These are phyloP conservation scores for Metallyticus violacea DNA, from an alignment of 2,888 invertebrate species.

Conservation along the genomic window DNA sequence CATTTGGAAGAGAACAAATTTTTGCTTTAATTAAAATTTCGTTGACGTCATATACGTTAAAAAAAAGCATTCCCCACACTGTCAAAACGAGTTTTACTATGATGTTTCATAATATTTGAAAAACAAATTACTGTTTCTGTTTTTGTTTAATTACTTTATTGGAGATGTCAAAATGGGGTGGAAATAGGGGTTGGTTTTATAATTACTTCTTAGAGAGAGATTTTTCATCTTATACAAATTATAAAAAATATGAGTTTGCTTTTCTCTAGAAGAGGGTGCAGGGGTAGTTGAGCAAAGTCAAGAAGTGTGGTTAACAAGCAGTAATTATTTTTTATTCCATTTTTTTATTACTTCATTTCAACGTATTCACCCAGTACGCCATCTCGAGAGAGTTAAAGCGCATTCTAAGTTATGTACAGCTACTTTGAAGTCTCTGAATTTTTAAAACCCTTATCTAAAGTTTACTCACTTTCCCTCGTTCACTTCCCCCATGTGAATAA, in stretches of 20 bases:
- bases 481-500: neutral
- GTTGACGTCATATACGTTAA: too few species aligned
- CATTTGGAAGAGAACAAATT: too few species aligned
- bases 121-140: neutral
- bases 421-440: conserved; percentile 25
- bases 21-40: too few species aligned
- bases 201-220: neutral
- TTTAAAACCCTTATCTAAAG: conserved; percentile 27
- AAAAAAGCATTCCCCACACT: too few species aligned
- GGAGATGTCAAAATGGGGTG: neutral
- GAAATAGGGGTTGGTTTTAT: neutral
- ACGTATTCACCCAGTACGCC: neutral
- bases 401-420: conserved; percentile 5
- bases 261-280: neutral
- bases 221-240: neutral
- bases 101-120: too few species aligned
- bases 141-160: neutral
- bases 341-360: conserved; percentile 8
- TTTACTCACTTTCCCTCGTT: conserved; percentile 2
- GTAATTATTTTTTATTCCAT: conserved; percentile 12
- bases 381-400: neutral
- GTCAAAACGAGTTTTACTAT: too few species aligned
- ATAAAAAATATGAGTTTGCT: neutral
- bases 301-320: conserved; percentile 1
- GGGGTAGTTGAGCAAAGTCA: neutral